Base-by-base conservation (phyloP, 2,113 vertebrate genomes). In the Cephalopterus ornatus region DNA sequence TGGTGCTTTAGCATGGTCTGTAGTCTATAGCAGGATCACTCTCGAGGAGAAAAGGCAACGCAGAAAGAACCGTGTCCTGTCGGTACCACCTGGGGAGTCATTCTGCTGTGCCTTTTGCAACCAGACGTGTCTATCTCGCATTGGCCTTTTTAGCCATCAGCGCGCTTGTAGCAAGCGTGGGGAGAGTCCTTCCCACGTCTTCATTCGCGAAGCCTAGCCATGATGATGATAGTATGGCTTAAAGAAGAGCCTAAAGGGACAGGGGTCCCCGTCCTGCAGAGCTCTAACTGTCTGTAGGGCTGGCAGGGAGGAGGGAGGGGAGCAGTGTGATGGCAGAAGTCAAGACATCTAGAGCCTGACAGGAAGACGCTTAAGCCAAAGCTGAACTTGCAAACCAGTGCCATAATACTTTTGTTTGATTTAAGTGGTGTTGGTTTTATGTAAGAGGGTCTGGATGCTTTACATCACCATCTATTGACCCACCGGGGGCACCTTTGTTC, bases 161-260 rank as follows among this genome's bases (percentile, higher is more conserved):
- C n/a, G n/a, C n/a, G n/a, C n/a, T n/a, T n/a, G n/a, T n/a, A n/a
- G n/a, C n/a, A n/a, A n/a, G n/a, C n/a, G n/a, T n/a, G n/a, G n/a
- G n/a, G n/a, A n/a, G n/a, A n/a, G n/a, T n/a, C n/a, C n/a, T n/a
- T n/a, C n/a, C n/a, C n/a, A n/a, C n/a, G n/a, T n/a, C n/a, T n/a
- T n/a, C n/a, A n/a, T n/a, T n/a, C n/a, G n/a, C n/a, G n/a, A n/a
- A n/a, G n/a, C n/a, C n/a, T n/a, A n/a, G n/a, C n/a, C n/a, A n/a
- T n/a, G n/a, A n/a, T n/a, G n/a, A n/a, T n/a, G n/a, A 2, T 37
- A 56, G 0, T 4, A 6, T 2, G 12, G 16, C 35, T 67, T 35
- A 62, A 44, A 24, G 12, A 24, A 41, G 32, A 76, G 58, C 56
- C 61, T 62, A 11, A 12, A 23, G 23, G 35, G 41, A 39, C n/a